These are phyloP conservation scores for Hylomyscus alleni DNA, from an alignment of 2,797 vertebrate genomes.

Conservation along the genomic window DNA sequence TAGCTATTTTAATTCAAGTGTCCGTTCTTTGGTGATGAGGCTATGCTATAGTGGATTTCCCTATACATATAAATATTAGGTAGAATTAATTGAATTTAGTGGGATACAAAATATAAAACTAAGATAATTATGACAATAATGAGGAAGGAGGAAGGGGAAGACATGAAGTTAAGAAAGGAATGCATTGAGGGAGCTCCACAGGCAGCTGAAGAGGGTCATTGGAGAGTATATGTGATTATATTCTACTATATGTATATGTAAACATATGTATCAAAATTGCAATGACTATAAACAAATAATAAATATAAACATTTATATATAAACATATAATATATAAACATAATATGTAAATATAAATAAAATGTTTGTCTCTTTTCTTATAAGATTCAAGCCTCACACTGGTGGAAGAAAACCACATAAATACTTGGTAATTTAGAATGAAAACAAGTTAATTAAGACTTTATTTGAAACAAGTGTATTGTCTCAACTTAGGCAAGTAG, in stretches of 20 bases:
- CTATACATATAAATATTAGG: too few species aligned
- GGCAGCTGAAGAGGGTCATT: not conserved
- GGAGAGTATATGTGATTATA: not conserved
- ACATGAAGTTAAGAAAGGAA: not conserved
- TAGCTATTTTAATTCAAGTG: not conserved
- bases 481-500: not conserved
- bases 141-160: not conserved
- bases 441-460: not conserved
- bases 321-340: not conserved
- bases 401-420: not conserved
- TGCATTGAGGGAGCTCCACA: not conserved
- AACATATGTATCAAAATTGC: not conserved
- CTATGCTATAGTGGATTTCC: not conserved
- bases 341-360: not conserved
- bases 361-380: not conserved
- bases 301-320: not conserved
- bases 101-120: not conserved
- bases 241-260: not conserved
- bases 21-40: not conserved
- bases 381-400: not conserved
- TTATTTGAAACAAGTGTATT: not conserved
- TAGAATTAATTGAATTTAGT: not conserved
- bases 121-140: not conserved
- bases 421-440: not conserved
- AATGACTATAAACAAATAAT: not conserved